Percentiles rank a stretch among this genome's conserved stretches.
These are phyloP conservation scores for Macaria liturata DNA, from an alignment of 2,888 invertebrate genomes.

Conservation along the genomic window DNA sequence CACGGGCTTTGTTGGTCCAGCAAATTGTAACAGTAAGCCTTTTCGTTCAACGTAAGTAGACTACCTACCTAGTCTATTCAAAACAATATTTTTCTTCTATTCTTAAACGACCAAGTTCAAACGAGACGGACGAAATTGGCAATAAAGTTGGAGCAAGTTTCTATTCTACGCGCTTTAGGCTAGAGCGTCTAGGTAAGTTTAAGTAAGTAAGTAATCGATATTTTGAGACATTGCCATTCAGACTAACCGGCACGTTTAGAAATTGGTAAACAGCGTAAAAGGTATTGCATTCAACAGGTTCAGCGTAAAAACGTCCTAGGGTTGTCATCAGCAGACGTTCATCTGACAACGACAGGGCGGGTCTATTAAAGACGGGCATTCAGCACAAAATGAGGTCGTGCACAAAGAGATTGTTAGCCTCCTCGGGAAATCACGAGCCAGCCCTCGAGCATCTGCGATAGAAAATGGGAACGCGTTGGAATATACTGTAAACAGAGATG, in stretches of 20 bases:
- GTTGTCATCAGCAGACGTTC: constrained; percentile 49
- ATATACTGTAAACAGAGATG: constrained; percentile 8
- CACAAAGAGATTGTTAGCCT: constrained; percentile 69
- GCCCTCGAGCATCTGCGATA: constrained; percentile 3
- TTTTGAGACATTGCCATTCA: constrained; percentile 12
- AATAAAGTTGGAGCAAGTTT: constrained; percentile 28
- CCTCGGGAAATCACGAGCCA: constrained; percentile 62
- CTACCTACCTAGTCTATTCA: constrained; percentile 23
- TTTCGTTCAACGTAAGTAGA: constrained; percentile 41
- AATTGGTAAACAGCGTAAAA: constrained; percentile 19
- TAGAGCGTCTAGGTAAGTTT: neutral
- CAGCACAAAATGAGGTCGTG: constrained; percentile 68
- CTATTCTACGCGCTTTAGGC: constrained; percentile 6
- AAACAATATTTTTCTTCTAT: constrained; percentile 14
- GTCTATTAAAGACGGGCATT: constrained; percentile 57
- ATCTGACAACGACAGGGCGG: constrained; percentile 50
- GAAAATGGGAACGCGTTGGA: constrained; percentile 22
- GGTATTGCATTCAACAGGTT: constrained; percentile 27
- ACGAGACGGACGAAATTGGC: constrained; percentile 1
- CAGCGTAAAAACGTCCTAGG: constrained; percentile 26
- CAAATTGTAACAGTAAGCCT: constrained; percentile 39
- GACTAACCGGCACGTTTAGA: constrained; percentile 15
- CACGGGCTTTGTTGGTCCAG: constrained; percentile 33
- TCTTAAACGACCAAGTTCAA: neutral
- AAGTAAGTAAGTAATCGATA: constrained; percentile 9